These are phyloP conservation scores for Brevimyrus niger DNA, from an alignment of 2,113 vertebrate genomes.

Conservation along the genomic window DNA sequence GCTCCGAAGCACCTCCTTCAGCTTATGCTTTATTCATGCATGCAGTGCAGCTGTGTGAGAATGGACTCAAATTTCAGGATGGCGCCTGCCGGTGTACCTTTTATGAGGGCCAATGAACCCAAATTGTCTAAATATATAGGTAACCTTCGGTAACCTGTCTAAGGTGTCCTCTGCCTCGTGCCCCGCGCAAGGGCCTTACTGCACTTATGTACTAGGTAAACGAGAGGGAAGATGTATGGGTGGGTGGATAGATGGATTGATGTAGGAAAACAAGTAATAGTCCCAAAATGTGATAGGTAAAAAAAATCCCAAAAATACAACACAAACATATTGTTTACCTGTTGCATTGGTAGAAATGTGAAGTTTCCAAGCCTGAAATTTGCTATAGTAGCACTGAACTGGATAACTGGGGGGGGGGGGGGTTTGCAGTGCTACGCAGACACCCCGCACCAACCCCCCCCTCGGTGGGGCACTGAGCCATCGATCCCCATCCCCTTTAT, in stretches of 20 bases:
- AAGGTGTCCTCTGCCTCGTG: neutral
- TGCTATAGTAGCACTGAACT: neutral
- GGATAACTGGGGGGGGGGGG: neutral
- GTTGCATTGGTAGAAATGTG: neutral
- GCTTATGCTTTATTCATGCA: neutral
- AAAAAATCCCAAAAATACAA: neutral
- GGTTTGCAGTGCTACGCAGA: constrained; percentile 32
- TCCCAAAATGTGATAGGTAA: neutral
- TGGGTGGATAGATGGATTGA: neutral
- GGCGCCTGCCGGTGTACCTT: neutral
- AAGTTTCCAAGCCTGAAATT: neutral
- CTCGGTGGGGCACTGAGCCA: constrained; percentile 58
- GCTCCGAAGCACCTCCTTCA: neutral
- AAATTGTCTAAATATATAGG: constrained; percentile 1
- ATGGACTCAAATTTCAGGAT: neutral
- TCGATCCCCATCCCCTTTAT: constrained; percentile 59
- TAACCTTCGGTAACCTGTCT: neutral
- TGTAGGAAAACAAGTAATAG: neutral
- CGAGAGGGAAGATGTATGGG: neutral
- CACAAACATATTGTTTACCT: neutral
- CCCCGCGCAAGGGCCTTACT: neutral
- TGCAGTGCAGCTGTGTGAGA: neutral
- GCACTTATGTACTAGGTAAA: neutral
- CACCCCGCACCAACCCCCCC: constrained; percentile 45
- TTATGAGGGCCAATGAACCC: neutral